Evolutionary conservation across 2,888 invertebrate genomes (phyloP), one percentile per base, ranked within the genome.

Genomic region (Phymatocera aterrima): DNA sequence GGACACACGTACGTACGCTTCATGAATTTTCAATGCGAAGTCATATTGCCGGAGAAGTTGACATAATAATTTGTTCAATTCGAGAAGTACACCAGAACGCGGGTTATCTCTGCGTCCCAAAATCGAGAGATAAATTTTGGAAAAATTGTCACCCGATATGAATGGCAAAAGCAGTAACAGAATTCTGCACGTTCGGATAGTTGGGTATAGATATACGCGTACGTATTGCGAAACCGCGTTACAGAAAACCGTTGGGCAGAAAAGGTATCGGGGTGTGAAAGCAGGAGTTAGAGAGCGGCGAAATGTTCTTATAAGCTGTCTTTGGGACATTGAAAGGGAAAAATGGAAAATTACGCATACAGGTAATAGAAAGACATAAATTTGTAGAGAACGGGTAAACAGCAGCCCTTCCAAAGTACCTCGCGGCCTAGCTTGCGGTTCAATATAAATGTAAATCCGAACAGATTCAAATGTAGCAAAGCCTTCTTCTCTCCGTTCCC

Each of bases 401-500:
- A 85, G 79, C 81, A 70, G 81, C 81, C 79, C 81, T 79, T 79
- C 80, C 79, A 81, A 72, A 48, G 72, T 51, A 51, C 51, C 72
- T 54, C 43, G 57, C 75, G 60, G 75, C 81, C 81, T 84, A 84
- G 82, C 85, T 83, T 82, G 86, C 82, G 86, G 87, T 89, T 89
- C 89, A 90, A 90, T 90, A 90, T 90, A 89, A 89, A 90, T 90
- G 90, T 89, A 90, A 90, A 90, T 90, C 87, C 86, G 87, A 88
- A 87, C 88, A 87, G 88, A 89, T 89, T 89, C 87, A 84, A 87
- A 87, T 83, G 85, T 84, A 85, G 75, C 54, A 57, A 75, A 77
- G 78, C 79, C 78, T 79, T 68, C n/a, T n/a, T n/a, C n/a, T n/a
- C 61, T 31, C 31, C 10, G 61, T 31, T 61, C 61, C 18, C 31